Base-by-base conservation (phyloP, 2,888 invertebrate species). In the Drosophila melanocephala region DNA sequence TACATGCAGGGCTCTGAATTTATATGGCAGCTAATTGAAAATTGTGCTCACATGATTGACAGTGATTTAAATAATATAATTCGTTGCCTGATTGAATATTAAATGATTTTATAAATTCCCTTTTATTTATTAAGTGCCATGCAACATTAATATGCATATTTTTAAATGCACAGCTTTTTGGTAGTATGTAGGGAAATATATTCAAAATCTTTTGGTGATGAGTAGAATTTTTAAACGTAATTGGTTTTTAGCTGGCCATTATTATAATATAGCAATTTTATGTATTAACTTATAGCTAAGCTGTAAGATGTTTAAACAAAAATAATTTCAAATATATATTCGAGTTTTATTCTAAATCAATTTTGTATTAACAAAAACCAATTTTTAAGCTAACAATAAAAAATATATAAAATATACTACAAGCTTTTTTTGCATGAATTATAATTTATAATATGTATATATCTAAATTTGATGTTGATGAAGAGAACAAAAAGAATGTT, bases 1-100 rank as follows among this genome's bases (percentile, higher is more conserved):
- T n/a, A n/a, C 14, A 30, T 39, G n/a, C 5, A 5, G 22, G 6
- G 44, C 22, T 32, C 30, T 44, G 42, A n/a, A 16, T 58, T 30
- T 12, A 39, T 56, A 28, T n/a, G 19, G n/a, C 4, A 60, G 16
- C 44, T 42, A 62, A 72, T 55, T 53, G 32, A n/a, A 37, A 12
- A 50, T 47, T 22, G 12, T 55, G 1, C 5, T 10, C 22, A 6
- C 9, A 30, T 42, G 57, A 42, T 32, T 44, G 32, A 58, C 22
- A 26, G 16, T 44, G 22, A 44, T 22, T 10, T 3, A 22, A 44
- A 10, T 22, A 4, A 7, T 5, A 28, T 39, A 28, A 57, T 22
- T 9, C 10, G 2, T n/a, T 9, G 30, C 9, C 14, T n/a, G 19
- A 57, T 30, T n/a, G n/a, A 39, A 30, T 9, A 57, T 58, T 42